Percentiles rank a stretch among this genome's conserved stretches.
Conservation (phyloP, 64 coral and sea anemone species). For the Acropora yongei region DNA sequence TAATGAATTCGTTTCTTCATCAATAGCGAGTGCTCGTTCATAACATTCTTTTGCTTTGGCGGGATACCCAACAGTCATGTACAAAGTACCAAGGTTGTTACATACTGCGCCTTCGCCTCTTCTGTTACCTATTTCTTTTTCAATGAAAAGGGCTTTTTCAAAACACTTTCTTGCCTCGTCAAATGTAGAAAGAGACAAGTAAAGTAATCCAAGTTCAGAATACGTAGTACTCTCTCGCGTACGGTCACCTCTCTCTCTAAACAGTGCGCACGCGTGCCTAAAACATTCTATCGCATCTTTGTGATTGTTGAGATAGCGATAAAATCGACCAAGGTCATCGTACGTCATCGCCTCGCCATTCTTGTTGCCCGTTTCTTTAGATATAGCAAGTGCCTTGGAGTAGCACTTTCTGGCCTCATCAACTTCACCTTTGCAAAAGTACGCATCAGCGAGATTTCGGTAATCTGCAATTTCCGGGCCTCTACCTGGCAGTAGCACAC, state of each 20-base stretch:
- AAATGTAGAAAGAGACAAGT: not conserved
- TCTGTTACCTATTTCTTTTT: not conserved
- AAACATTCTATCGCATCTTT: too few species aligned
- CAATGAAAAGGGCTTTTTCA: not conserved
- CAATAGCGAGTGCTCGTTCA: conserved; percentile 4
- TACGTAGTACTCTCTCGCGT: too few species aligned
- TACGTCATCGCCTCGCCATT: not conserved
- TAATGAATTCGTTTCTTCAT: not conserved
- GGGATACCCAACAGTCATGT: not conserved
- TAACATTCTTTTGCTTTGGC: conserved; percentile 19
- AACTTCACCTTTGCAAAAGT: not conserved
- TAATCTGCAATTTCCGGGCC: not conserved
- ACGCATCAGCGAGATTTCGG: not conserved
- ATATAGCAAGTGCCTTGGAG: not conserved
- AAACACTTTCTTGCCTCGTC: not conserved
- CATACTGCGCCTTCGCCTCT: not conserved
- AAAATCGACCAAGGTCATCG: too few species aligned
- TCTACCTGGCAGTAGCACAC: conserved; percentile 1
- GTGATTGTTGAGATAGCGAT: too few species aligned
- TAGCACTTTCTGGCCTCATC: not conserved
- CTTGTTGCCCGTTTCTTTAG: conserved; percentile 3
- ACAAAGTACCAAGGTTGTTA: not conserved
- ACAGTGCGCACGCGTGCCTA: too few species aligned
- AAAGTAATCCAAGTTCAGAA: conserved; percentile 1
- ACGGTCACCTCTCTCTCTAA: too few species aligned